Conservation (phyloP, 2,113 vertebrate genomes). For the Gadus macrocephalus region DNA sequence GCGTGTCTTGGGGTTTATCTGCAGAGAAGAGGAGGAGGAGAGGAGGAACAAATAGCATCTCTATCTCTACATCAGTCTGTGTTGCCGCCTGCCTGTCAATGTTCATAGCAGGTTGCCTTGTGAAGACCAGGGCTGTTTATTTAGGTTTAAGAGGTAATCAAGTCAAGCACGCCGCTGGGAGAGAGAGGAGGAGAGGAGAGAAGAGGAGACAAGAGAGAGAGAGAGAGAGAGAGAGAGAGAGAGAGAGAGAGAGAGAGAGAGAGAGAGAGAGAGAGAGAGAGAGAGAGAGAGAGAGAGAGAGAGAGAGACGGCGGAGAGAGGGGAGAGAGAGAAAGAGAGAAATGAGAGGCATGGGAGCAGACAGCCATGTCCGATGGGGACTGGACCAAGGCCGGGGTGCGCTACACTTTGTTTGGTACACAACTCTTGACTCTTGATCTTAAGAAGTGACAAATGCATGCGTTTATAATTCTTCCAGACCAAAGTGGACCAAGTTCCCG, state of each 20-base stretch:
- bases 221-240: not conserved
- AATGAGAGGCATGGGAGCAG: slow-evolving; percentile 18
- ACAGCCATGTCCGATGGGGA: slow-evolving; percentile 52
- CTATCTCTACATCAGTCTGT: slow-evolving; percentile 51
- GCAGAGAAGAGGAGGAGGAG: not conserved
- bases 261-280: no score
- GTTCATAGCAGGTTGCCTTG: slow-evolving; percentile 50
- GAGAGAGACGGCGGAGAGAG: not conserved
- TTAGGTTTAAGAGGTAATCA: slow-evolving; percentile 69
- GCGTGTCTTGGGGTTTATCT: no score
- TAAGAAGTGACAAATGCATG: no score
- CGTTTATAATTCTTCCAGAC: no score
- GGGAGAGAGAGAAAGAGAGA: no score
- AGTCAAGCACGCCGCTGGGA: slow-evolving; percentile 42
- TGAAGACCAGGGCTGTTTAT: slow-evolving; percentile 58
- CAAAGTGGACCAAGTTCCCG: no score
- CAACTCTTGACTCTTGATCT: no score
- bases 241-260: not conserved
- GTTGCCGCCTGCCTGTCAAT: slow-evolving; percentile 3
- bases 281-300: not conserved
- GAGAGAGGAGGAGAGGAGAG: slow-evolving; percentile 22
- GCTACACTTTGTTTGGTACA: no score
- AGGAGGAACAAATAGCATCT: slow-evolving; percentile 46
- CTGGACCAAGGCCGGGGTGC: not conserved
- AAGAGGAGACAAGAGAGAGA: not conserved